Base-by-base conservation (phyloP, 2,888 invertebrate genomes). In the Eupithecia centaureata region DNA sequence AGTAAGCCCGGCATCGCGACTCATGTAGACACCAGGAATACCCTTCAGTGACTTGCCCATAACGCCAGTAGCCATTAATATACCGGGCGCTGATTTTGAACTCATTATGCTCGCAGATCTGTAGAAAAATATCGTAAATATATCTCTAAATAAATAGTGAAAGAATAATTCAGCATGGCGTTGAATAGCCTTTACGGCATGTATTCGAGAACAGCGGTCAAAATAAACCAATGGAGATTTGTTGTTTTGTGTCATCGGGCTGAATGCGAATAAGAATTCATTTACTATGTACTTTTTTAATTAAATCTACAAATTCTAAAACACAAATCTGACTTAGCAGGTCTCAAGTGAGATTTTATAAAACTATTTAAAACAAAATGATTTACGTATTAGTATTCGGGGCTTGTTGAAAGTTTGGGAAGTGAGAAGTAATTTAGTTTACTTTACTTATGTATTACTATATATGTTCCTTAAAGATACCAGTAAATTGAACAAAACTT, bases 21-120 rank as follows among this genome's bases (percentile, higher is more conserved):
- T 84, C 58, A 84, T 76, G 98, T 95, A 76, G 1, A 98, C 95
- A 0, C 96, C 96, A 10, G 96, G 95, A 77, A 96, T 96, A 0
- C 97, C 97, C 87, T 97, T 97, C 12, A 97, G 90, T 5, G 95
- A 96, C 71, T 94, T 94, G 0, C 97, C 97, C 75, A 97, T 94
- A 0, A 96, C 96, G 22, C 98, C 98, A 0, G 97, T 76, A 1
- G 76, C 76, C 74, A 76, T 76, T 94, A 98, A 96, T 27, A 98
- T 94, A 0, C 98, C 98, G 1, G 98, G 97, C 0, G 98, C 98
- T 0, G 98, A 97, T 82, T 96, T 96, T 8, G 96, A 97, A 30
- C 97, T 96, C 93, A 98, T 95, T 71, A 98, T 97, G 30, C 97
- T 96, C 0, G 96, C 95, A 0, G 97, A 95, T 58, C 66, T 66